Evolutionary conservation across 2,113 vertebrate species (phyloP), one percentile per base, ranked within the genome.

Genomic region (Orcinus orca): DNA sequence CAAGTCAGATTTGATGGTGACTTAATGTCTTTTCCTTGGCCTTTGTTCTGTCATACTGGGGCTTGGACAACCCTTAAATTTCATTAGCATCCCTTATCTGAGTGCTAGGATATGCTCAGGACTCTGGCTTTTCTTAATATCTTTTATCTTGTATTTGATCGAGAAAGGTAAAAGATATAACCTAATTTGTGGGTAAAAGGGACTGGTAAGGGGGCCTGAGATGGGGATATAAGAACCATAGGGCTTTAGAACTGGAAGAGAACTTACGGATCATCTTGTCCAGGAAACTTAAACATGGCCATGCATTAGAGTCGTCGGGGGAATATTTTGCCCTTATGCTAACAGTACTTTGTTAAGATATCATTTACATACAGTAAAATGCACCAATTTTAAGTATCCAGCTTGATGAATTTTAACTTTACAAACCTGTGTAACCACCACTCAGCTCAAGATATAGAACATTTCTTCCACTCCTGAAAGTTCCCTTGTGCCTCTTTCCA

Each of bases 121-220:
- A 76, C 70, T 81, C 67, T 89, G 83, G 53, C 67, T 90, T 95
- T 95, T 79, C 62, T 94, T 91, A 71, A 31, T 31, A 80, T 81
- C 29, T 85, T 92, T 83, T 38, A 36, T 65, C 50, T 90, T 87
- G 73, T 44, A 55, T 86, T 65, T 96, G 86, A 85, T 29, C 47
- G 74, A 96, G 74, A 90, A 68, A 86, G 41, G 14, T 81, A 73
- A 88, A 79, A 85, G 10, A 93, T 38, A 67, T 77, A 5, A 95
- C 84, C 23, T 53, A 84, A 88, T 94, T 83, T 89, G n/a, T 96
- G 58, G 71, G 50, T 85, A 85, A 88, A 87, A 89, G 50, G 73
- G 36, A n/a, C 38, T 53, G 50, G 55, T 36, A 63, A 77, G 14
- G 53, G 33, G 33, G 17, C 25, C 31, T 55, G 13, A 77, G 33